A percentile compares a stretch with the other conserved stretches of the same genome.
phyloP scores from a whole-genome alignment of 64 coral and sea anemone species.

The Pocillopora damicornis region DNA sequence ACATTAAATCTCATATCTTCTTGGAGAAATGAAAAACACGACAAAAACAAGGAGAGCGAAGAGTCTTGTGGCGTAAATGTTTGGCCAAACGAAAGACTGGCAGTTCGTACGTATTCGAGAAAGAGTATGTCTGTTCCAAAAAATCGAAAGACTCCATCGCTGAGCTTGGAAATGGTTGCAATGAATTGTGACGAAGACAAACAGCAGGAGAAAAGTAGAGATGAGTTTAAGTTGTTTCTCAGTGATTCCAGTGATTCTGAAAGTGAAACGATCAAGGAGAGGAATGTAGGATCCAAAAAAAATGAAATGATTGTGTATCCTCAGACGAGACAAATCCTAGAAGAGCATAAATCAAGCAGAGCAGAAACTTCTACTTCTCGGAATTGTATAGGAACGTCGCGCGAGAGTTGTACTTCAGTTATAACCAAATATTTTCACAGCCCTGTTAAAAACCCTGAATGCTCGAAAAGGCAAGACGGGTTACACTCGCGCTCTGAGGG shows the following conservation, averaged over 20 bases:
- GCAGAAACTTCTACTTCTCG: not conserved
- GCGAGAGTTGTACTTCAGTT: not conserved
- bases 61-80: not conserved
- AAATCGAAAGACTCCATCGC: not conserved
- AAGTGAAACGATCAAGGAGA: not conserved
- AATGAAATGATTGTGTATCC: not conserved
- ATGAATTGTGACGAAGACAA: not conserved
- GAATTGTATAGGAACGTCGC: not conserved
- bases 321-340: not conserved
- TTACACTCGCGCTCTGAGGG: not conserved
- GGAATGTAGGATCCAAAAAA: not conserved
- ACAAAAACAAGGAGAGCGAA: not conserved
- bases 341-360: not conserved
- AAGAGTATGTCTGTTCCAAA: not conserved
- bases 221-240: slow-evolving; percentile 36
- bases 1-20: not conserved
- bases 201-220: not conserved
- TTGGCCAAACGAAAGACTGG: slow-evolving; percentile 1
- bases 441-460: not conserved
- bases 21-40: not conserved
- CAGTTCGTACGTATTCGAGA: slow-evolving; percentile 2
- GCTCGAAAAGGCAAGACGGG: not conserved
- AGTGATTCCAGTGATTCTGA: slow-evolving; percentile 59
- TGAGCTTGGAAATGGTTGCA: not conserved
- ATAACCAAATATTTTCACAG: slow-evolving; percentile 22